These are phyloP conservation scores for Xenopus laevis DNA, from an alignment of 2,113 vertebrate genomes.

Conservation along the genomic window DNA sequence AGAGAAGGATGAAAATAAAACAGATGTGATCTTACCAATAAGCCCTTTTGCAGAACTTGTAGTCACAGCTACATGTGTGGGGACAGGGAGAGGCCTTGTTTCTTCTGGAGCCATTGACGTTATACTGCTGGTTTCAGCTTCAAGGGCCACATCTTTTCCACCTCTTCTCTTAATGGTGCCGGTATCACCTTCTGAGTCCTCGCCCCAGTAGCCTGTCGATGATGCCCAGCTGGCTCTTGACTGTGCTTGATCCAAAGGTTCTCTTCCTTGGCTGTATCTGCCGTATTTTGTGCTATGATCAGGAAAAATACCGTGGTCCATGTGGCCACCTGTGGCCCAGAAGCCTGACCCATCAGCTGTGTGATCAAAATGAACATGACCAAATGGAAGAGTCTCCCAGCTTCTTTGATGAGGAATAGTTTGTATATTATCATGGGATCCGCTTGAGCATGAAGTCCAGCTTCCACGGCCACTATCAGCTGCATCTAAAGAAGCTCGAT, in stretches of 20 bases:
- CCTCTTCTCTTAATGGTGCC: conserved; percentile 95
- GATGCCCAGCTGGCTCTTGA: conserved; percentile 93
- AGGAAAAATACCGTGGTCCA: conserved; percentile 69
- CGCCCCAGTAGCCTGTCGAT: conserved; percentile 92
- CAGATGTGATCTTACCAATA: conserved; percentile 69
- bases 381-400: conserved; percentile 89
- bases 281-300: conserved; percentile 70
- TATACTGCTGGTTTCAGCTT: conserved; percentile 84
- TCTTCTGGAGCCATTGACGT: conserved; percentile 82
- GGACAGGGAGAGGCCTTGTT: conserved; percentile 72
- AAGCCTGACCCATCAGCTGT: conserved; percentile 67
- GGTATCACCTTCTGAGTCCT: conserved; percentile 94
- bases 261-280: conserved; percentile 71
- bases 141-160: conserved; percentile 86
- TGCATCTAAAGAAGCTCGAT: conserved; percentile 89
- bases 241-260: conserved; percentile 79
- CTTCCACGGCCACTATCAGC: conserved; percentile 96
- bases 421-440: conserved; percentile 97
- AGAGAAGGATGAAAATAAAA: too few relatives aligned
- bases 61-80: conserved; percentile 74
- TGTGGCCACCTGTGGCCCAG: conserved; percentile 68
- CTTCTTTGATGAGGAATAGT: conserved; percentile 93
- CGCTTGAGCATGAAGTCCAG: conserved; percentile 97
- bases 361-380: conserved; percentile 71
- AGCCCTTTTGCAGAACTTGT: conserved; percentile 76